Evolutionary conservation across 1,140 invertebrate species (phyloP), one percentile per base, ranked within the genome.

Genomic region (Mactra quadrangularis): DNA sequence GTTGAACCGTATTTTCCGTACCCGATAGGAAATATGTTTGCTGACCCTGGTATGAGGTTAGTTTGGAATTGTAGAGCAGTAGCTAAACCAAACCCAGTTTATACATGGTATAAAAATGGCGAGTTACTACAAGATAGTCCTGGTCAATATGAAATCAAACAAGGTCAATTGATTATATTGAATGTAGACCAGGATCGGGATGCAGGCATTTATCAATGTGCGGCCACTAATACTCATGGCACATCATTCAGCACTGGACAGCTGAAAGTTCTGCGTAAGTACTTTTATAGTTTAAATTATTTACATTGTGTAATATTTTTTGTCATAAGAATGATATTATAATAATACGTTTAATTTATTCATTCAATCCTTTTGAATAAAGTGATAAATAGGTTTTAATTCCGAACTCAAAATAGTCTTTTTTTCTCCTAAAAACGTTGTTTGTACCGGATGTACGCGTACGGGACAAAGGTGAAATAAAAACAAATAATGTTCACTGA

Each of bases 21-120:
- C 85, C 97, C 97, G 0, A 91, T 99, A 0, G 94, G 94, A 29
- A 96, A 99, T 91, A 97, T 97, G 92, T 96, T 98, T 88, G 95
- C 98, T 90, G 97, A 99, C 89, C 96, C 96, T 85, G 92, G 89
- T 25, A 95, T 95, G 79, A 95, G 97, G 87, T 92, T 99, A 3
- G 96, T 95, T 0, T 98, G 97, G 96, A 97, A 96, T 50, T 99
- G 98, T 93, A 97, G 98, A 94, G 97, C 98, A 0, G 98, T 98
- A 94, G 97, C 97, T n/a, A 97, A 98, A 87, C 98, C 98, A 29
- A 95, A 96, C 47, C 97, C 98, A 0, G 98, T 95, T 85, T 99
- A 99, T 89, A 96, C 95, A 68, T 99, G 98, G 97, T 96, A 96
- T 90, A 96, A 96, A 93, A 50, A 77, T 64, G 75, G 59, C 2